Percentiles rank a stretch among this genome's conserved stretches.
These are phyloP conservation scores for Sarcophilus harrisii DNA, from an alignment of 2,797 vertebrate species.

Conservation along the genomic window DNA sequence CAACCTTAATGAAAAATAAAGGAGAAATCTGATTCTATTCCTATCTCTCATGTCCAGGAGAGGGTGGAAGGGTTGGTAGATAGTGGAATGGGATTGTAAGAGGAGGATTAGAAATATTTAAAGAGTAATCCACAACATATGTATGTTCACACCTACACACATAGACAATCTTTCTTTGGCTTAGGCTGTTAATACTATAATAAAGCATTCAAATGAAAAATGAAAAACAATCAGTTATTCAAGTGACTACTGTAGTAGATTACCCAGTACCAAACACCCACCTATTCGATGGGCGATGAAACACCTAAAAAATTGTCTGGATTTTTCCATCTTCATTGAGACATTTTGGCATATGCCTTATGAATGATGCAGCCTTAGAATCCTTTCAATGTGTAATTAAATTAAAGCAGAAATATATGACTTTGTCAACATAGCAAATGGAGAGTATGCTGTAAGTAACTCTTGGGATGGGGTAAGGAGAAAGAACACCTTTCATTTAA, in stretches of 20 bases:
- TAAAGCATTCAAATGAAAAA: background rate
- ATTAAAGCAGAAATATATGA: background rate
- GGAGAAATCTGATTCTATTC: background rate
- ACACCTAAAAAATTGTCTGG: background rate
- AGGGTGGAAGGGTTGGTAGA: background rate
- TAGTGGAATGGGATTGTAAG: background rate
- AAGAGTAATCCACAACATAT: background rate
- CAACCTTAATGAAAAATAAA: background rate
- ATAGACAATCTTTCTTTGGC: background rate
- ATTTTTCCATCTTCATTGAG: background rate
- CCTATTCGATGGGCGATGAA: background rate
- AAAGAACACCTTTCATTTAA: background rate
- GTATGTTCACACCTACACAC: background rate
- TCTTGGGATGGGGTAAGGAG: background rate
- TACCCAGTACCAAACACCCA: background rate
- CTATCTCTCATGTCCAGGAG: background rate
- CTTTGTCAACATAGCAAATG: background rate
- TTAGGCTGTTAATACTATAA: background rate
- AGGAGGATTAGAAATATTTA: background rate
- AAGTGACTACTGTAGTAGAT: background rate
- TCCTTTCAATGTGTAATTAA: background rate
- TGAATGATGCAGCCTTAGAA: background rate
- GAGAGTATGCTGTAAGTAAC: background rate
- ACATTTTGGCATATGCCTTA: background rate
- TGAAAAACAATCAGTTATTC: background rate